Evolutionary conservation across 37 sponge, comb jelly and placozoan species (phyloP), one percentile per base, ranked within the genome.

Genomic region (Cliona cf. orientalis): DNA sequence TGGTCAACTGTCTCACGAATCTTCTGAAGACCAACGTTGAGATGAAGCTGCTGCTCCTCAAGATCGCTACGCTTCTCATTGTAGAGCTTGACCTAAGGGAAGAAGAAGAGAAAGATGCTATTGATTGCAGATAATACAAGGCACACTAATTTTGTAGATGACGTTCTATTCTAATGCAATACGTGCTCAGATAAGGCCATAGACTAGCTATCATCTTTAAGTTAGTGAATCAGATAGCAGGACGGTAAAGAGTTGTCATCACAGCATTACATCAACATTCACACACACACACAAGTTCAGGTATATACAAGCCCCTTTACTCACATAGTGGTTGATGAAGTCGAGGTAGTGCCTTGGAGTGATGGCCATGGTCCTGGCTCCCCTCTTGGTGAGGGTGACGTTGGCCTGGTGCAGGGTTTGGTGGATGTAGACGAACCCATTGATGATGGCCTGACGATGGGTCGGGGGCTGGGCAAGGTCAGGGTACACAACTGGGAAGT

Each of bases 21-120:
- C 84, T 98, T 98, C 71, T 91, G 83, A 23, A 98, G 80, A 11
- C 99, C 98, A 17, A 98, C 96, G 72, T 95, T 98, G 21, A 98
- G 84, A 91, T 98, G 98, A 14, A 98, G 82, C 56, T 98, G 98
- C 75, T 98, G 98, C 71, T 96, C 98, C 43, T 98, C 98, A 21
- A 98, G 77, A 71, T 98, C 96, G 74, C 81, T 73, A 33, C 98
- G 62, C 87, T 98, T 97, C 85, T 97, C 98, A 66, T 93, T 80
- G 64, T 90, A 93, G n/a, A 71, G 46, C 46, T 71, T 71, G 28
- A 71, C 72, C 72, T 71, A 26, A 5, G 42, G n/a, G 46, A 71
- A 5, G 36, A 31, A 29, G 5, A 4, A 19, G 36, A 31, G 14
- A 31, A 29, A 31, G 38, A 32, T 6, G n/a, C n/a, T n/a, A n/a